These are phyloP conservation scores for Pherbina coryleti DNA, from an alignment of 2,888 invertebrate genomes.

Conservation along the genomic window DNA sequence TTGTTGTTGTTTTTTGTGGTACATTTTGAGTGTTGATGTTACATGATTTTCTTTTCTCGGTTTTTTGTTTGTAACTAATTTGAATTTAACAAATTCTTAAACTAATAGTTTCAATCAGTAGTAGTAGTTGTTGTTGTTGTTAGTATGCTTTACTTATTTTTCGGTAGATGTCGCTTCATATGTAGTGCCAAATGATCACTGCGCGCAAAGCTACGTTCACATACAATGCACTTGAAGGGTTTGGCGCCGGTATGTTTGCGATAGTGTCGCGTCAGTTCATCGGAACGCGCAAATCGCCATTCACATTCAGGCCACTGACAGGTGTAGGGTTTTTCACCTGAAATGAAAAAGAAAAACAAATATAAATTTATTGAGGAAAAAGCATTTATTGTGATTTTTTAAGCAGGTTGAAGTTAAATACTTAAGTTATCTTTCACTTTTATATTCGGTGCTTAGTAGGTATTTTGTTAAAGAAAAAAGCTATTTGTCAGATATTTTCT, in stretches of 20 bases:
- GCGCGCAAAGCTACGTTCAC: slow-evolving; percentile 94
- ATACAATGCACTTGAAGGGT: slow-evolving; percentile 95
- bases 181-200: slow-evolving; percentile 96
- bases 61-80: slow-evolving; percentile 36
- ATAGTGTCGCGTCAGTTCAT: slow-evolving; percentile 96
- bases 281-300: slow-evolving; percentile 96
- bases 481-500: no score
- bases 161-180: slow-evolving; percentile 96
- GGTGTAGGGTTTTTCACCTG: slow-evolving; percentile 98
- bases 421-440: no score
- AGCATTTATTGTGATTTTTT: no score
- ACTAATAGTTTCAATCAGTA: slow-evolving; percentile 48
- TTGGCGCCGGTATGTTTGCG: slow-evolving; percentile 97
- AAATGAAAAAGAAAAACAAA: slow-evolving; percentile 51
- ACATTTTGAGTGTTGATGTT: slow-evolving; percentile 30
- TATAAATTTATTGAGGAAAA: not conserved
- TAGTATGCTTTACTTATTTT: slow-evolving; percentile 70
- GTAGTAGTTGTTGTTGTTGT: slow-evolving; percentile 27
- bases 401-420: no score
- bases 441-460: no score
- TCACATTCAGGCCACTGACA: slow-evolving; percentile 99
- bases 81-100: slow-evolving; percentile 27
- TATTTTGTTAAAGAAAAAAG: no score
- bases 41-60: slow-evolving; percentile 35
- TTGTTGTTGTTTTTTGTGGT: slow-evolving; percentile 39